Base-by-base conservation (phyloP, 2,113 vertebrate species). In the Dunckerocampus dactyliophorus region DNA sequence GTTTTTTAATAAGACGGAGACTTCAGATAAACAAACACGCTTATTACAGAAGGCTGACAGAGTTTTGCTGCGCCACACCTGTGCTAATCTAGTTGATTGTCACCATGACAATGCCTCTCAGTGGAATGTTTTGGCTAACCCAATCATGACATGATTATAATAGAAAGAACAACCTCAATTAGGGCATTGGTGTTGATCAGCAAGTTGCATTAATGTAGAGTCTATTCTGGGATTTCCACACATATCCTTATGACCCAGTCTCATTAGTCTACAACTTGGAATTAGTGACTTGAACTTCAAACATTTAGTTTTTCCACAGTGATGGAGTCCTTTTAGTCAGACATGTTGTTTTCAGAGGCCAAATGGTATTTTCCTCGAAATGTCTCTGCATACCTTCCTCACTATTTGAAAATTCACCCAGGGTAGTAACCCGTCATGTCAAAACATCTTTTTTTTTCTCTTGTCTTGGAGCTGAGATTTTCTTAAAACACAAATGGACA, bases 401-500 rank as follows among this genome's bases (percentile, higher is more conserved):
- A 67, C 55, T 64, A 12, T 67, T 69, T 67, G 55, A 75, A 39
- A 75, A 74, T 74, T 49, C 20, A 62, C 62, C 75, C 63, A 47
- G 47, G 63, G 39, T n/a, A 48, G 43, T 54, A 77, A 57, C 22
- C 71, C 70, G 67, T 80, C 62, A 58, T 71, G 68, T 76, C 24
- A 37, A 59, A 24, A 51, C 53, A 66, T 69, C 47, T 80, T 54
- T 71, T n/a, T 77, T 54, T 71, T 17, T 74, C 74, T 71, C 62
- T 74, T 59, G 59, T 62, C 49, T 74, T 59, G 64, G 24, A 62
- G 70, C 28, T 49, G 63, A 79, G 71, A 72, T 58, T 69, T 69
- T 71, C 67, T 66, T 76, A 62, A 71, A 80, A 84, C 75, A 75
- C 59, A 82, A 77, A 79, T 71, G 71, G 74, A 74, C 80, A 80